These are phyloP conservation scores for Procambarus virginalis DNA, from an alignment of 1,140 invertebrate species.

Conservation along the genomic window DNA sequence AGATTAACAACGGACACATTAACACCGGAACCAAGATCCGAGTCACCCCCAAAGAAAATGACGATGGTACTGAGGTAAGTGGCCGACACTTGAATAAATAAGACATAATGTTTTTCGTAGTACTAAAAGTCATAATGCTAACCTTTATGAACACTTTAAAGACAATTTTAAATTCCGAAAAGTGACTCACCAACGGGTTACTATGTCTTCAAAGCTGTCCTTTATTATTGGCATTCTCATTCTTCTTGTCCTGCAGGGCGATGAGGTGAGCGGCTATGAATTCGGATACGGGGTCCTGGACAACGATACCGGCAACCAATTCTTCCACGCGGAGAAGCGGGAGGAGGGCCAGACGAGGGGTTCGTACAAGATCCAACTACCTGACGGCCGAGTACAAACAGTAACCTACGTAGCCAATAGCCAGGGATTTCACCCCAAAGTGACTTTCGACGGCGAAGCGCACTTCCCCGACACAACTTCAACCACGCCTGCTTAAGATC, in stretches of 20 bases:
- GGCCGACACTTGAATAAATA: neutral
- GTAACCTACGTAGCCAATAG: conserved; percentile 51
- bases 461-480: neutral
- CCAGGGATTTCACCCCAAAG: conserved; percentile 46
- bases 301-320: conserved; percentile 39
- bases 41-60: conserved; percentile 4
- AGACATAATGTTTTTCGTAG: no score
- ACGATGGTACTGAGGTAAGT: conserved; percentile 28
- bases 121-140: no score
- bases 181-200: no score
- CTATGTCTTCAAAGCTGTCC: no score
- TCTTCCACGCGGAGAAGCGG: conserved; percentile 52
- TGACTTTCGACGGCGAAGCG: conserved; percentile 39
- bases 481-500: neutral
- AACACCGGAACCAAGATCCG: conserved; percentile 32
- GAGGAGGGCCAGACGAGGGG: conserved; percentile 52
- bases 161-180: no score
- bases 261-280: conserved; percentile 37
- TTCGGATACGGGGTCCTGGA: conserved; percentile 52
- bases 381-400: conserved; percentile 54
- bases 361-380: conserved; percentile 54
- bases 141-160: no score
- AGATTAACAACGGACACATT: conserved; percentile 11
- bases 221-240: neutral
- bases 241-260: conserved; percentile 5